These are phyloP conservation scores for Platysteira castanea DNA, from an alignment of 2,113 vertebrate species.

Conservation along the genomic window DNA sequence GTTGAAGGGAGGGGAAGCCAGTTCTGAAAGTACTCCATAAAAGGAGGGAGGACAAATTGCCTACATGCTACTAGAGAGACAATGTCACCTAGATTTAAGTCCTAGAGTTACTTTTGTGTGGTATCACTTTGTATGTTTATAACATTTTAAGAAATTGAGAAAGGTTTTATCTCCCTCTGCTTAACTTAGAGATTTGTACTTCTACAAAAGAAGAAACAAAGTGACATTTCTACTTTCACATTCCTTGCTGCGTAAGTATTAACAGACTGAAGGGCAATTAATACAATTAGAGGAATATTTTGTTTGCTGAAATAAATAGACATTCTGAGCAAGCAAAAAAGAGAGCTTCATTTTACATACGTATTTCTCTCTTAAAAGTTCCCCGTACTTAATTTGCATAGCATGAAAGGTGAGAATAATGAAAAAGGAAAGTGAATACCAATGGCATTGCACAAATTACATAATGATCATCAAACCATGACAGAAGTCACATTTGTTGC, in stretches of 20 bases:
- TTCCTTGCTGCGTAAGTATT: not conserved
- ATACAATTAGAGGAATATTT: not conserved
- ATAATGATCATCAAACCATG: not conserved
- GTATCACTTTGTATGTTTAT: not conserved
- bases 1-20: not conserved
- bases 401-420: not conserved
- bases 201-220: not conserved
- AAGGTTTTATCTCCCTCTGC: not conserved
- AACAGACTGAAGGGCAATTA: not conserved
- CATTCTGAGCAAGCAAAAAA: not conserved
- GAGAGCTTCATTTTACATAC: not conserved
- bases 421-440: not conserved
- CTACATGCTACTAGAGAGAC: not conserved
- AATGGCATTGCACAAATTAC: not conserved
- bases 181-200: not conserved
- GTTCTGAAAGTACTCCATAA: not conserved
- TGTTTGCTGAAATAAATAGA: not conserved
- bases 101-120: not conserved
- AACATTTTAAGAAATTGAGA: not conserved
- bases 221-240: not conserved
- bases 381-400: not conserved
- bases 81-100: not conserved
- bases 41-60: not conserved
- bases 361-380: not conserved
- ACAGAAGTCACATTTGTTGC: not conserved